A percentile compares a stretch with the other conserved stretches of the same genome.
Evolutionary conservation across 2,113 vertebrate genomes (phyloP).

Genomic region (Cromileptes altivelis): DNA sequence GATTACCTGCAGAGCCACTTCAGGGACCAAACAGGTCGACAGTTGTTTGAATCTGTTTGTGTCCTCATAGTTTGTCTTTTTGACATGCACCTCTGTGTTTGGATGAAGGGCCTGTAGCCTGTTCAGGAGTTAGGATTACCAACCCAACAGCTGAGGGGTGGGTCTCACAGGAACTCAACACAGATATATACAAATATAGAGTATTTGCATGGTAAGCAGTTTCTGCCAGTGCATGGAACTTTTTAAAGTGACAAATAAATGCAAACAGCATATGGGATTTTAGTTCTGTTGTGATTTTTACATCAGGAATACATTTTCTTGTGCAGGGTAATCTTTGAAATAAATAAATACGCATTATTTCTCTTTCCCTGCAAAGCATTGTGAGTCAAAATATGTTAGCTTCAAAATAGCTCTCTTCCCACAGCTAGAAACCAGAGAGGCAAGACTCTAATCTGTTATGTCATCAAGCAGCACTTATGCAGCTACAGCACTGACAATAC

Average conservation of each 20-base stretch:
- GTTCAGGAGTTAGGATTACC: slow-evolving; percentile 24
- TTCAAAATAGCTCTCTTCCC: slow-evolving; percentile 47
- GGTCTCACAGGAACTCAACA: slow-evolving; percentile 15
- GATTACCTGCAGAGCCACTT: slow-evolving; percentile 55
- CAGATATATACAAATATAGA: background rate
- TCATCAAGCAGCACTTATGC: slow-evolving; percentile 50
- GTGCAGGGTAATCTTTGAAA: background rate
- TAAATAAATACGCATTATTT: slow-evolving; percentile 13
- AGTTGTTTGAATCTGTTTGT: background rate
- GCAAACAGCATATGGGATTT: background rate
- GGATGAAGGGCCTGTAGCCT: background rate
- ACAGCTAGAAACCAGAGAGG: slow-evolving; percentile 41
- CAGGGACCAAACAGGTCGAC: background rate
- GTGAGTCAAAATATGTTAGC: slow-evolving; percentile 34
- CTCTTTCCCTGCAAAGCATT: slow-evolving; percentile 9
- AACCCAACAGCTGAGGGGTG: slow-evolving; percentile 21
- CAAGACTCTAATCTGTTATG: slow-evolving; percentile 54
- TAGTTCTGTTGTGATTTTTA: background rate
- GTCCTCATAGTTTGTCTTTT: background rate
- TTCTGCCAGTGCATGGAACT: background rate
- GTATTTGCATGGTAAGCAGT: slow-evolving; percentile 19
- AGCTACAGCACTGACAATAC: slow-evolving; percentile 12
- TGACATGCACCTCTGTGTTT: background rate
- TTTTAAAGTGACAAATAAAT: background rate
- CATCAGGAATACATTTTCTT: background rate